These are phyloP conservation scores for Eristalinus sepulchralis DNA, from an alignment of 2,888 invertebrate species.

Conservation along the genomic window DNA sequence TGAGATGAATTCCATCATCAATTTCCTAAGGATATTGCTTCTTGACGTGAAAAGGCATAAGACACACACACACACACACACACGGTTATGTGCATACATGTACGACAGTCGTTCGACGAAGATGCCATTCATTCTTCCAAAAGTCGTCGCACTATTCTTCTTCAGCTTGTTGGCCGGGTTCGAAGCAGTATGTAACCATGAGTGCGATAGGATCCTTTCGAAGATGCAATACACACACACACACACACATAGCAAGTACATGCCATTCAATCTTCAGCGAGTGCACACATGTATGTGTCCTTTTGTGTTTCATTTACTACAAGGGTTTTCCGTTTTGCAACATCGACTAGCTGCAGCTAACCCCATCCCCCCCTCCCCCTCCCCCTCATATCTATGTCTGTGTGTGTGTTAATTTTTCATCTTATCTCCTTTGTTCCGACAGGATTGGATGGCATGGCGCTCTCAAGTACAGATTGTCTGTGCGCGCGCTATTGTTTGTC, in stretches of 20 bases:
- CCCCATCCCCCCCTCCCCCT: too few species aligned
- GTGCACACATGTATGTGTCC: not conserved
- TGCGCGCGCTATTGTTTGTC: conserved; percentile 65
- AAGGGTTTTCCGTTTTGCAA: conserved; percentile 41
- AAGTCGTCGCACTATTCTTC: not conserved
- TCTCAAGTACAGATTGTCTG: conserved; percentile 56
- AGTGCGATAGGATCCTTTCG: not conserved
- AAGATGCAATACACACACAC: not conserved
- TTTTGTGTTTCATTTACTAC: conserved; percentile 63
- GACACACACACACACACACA: not conserved
- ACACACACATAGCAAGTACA: conserved; percentile 12
- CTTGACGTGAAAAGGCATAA: conserved; percentile 57
- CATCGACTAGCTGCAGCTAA: not conserved
- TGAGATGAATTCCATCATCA: conserved; percentile 30
- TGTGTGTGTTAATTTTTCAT: not conserved
- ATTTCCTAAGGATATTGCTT: conserved; percentile 59
- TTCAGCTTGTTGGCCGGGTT: not conserved
- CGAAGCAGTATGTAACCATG: not conserved
- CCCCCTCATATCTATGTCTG: too few species aligned
- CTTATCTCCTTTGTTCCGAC: conserved; percentile 11
- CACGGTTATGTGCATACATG: conserved; percentile 8
- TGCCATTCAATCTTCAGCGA: conserved; percentile 3
- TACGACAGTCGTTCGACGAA: conserved; percentile 25
- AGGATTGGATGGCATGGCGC: conserved; percentile 56
- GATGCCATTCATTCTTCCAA: not conserved